A percentile compares a stretch with the other conserved stretches of the same genome.
Conservation (phyloP, 2,113 vertebrate genomes). For the Cryptoleucopteryx plumbea region DNA sequence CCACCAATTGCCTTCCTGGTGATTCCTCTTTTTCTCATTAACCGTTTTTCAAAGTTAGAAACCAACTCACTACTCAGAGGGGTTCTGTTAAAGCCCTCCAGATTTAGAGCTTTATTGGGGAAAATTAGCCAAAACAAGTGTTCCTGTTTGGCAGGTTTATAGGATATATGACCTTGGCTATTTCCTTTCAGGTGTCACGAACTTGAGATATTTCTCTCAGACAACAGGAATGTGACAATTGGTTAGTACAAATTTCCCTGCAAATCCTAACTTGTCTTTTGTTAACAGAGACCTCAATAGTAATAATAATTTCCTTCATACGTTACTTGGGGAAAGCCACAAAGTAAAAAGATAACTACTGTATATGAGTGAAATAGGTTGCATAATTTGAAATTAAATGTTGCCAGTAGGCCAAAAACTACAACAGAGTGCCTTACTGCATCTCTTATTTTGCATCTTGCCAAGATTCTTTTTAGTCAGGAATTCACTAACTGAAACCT, state of each 20-base stretch:
- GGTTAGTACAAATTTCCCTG: background rate
- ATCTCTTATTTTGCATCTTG: background rate
- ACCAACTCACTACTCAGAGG: accelerated
- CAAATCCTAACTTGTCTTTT: background rate
- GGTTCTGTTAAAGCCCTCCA: background rate
- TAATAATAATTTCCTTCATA: background rate
- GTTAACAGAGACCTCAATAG: background rate
- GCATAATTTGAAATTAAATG: background rate
- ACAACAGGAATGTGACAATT: background rate
- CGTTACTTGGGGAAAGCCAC: background rate
- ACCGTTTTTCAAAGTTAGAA: background rate
- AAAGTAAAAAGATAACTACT: background rate
- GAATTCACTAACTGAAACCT: background rate
- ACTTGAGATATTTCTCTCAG: background rate
- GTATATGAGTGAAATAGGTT: background rate
- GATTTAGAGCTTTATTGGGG: background rate
- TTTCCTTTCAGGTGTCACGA: background rate
- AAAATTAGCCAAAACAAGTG: background rate
- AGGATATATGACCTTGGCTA: background rate
- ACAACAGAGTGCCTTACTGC: background rate
- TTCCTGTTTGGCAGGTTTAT: background rate
- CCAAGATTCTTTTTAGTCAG: background rate
- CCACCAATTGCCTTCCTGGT: accelerated
- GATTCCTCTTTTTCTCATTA: background rate
- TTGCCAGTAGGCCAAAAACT: background rate